Percentiles rank a stretch among this genome's conserved stretches.
phyloP scores from a whole-genome alignment of 2,113 vertebrate genomes.

The Mus pahari region DNA sequence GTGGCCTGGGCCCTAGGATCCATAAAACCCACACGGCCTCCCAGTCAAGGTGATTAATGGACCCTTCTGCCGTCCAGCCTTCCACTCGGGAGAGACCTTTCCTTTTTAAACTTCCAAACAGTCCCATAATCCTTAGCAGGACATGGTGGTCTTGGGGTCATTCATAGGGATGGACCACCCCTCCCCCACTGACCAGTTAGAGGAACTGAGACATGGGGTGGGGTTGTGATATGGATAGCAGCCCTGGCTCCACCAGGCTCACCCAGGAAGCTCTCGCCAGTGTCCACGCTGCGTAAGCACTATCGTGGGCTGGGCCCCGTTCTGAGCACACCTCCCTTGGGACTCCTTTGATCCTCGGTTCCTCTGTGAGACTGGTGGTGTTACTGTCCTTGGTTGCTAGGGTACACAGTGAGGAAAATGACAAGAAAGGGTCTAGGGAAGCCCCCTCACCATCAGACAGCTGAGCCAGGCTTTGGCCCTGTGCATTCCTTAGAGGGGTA shows the following conservation, averaged over 20 bases:
- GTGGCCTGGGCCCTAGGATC: constrained; percentile 21
- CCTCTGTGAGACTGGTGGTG: neutral
- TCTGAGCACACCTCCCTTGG: neutral
- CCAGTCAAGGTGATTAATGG: neutral
- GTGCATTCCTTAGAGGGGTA: accelerated
- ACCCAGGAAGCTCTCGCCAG: neutral
- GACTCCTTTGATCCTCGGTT: neutral
- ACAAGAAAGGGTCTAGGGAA: neutral
- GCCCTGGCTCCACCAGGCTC: neutral
- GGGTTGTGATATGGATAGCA: neutral
- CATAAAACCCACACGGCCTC: constrained; percentile 65
- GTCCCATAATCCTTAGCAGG: neutral
- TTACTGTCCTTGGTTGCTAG: neutral
- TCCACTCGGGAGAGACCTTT: neutral
- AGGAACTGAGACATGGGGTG: neutral
- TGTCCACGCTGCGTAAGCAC: too few species aligned
- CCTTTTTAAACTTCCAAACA: neutral
- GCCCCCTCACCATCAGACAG: neutral
- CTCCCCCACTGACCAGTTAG: neutral
- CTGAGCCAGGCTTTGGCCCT: neutral
- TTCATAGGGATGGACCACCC: neutral
- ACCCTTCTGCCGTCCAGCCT: neutral
- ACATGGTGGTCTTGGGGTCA: neutral
- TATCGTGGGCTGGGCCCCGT: neutral
- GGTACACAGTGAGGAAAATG: neutral